Percentiles rank a stretch among this genome's conserved stretches.
Evolutionary conservation across 2,113 vertebrate genomes (phyloP).

Genomic region (Chloebia gouldiae): DNA sequence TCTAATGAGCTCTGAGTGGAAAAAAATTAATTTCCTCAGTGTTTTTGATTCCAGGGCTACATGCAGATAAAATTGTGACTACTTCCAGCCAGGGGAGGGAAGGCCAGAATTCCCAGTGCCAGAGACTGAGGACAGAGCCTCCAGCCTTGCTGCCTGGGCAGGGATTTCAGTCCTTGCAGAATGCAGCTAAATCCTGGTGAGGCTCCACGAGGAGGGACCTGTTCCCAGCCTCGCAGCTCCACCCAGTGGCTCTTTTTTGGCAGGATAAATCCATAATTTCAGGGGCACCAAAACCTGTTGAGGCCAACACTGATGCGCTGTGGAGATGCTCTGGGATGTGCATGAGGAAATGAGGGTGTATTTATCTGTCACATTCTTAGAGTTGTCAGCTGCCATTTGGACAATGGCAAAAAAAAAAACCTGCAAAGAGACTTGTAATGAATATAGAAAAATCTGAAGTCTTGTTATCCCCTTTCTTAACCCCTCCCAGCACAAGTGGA

Average conservation of each 20-base stretch:
- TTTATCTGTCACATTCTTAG: neutral
- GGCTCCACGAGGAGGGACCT: neutral
- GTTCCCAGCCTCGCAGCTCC: constrained; percentile 50
- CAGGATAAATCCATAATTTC: neutral
- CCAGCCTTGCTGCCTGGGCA: neutral
- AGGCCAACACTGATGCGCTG: fast-evolving
- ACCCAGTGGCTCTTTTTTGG: constrained; percentile 30
- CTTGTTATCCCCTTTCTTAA: neutral
- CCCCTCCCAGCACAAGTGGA: neutral
- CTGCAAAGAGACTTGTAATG: neutral
- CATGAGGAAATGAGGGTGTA: fast-evolving
- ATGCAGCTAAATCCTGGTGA: neutral
- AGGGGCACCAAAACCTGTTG: neutral
- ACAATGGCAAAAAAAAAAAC: neutral
- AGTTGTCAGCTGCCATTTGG: neutral
- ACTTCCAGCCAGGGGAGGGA: neutral
- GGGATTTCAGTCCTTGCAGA: neutral
- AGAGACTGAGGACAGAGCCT: neutral
- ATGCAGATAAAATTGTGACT: neutral
- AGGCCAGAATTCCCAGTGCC: neutral
- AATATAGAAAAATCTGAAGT: neutral
- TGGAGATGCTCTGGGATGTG: fast-evolving
- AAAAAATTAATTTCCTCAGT: neutral
- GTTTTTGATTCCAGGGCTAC: neutral
- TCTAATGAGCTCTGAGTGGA: neutral